phyloP scores from a whole-genome alignment of 1,140 invertebrate species.

The Onthophagus taurus region DNA sequence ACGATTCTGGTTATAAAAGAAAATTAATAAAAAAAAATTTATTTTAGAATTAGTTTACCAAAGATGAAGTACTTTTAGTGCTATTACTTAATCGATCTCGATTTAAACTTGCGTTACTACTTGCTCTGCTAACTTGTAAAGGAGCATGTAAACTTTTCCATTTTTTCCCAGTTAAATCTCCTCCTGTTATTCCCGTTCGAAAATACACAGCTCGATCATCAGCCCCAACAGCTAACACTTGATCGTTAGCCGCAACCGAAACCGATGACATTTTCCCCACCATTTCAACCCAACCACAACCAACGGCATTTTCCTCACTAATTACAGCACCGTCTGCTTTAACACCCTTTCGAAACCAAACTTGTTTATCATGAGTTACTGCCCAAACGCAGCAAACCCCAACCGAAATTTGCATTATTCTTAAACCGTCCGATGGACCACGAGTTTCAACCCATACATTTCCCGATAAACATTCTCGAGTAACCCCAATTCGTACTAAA shows the following conservation, averaged over 20 bases:
- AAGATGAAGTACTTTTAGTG: slow-evolving; percentile 43
- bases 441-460: slow-evolving; percentile 74
- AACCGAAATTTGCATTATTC: slow-evolving; percentile 68
- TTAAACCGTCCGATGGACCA: slow-evolving; percentile 56
- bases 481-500: slow-evolving; percentile 58
- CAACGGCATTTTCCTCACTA: slow-evolving; percentile 61
- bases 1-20: slow-evolving; percentile 38
- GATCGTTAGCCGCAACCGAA: slow-evolving; percentile 78
- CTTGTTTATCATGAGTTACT: slow-evolving; percentile 64
- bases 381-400: slow-evolving; percentile 83
- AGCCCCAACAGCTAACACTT: slow-evolving; percentile 62
- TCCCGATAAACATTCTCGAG: slow-evolving; percentile 40
- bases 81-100: slow-evolving; percentile 44
- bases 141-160: slow-evolving; percentile 71
- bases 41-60: slow-evolving; percentile 35
- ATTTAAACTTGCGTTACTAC: slow-evolving; percentile 55
- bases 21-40: no score
- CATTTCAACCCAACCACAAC: slow-evolving; percentile 75
- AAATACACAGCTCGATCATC: slow-evolving; percentile 70
- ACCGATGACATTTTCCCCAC: slow-evolving; percentile 72
- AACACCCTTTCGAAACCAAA: slow-evolving; percentile 57
- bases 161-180: slow-evolving; percentile 76
- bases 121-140: slow-evolving; percentile 67
- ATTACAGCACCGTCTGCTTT: slow-evolving; percentile 57
- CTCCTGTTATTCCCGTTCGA: slow-evolving; percentile 62